Conservation (phyloP, 2,797 vertebrate genomes). For the Tenualosa thibaudeaui region DNA sequence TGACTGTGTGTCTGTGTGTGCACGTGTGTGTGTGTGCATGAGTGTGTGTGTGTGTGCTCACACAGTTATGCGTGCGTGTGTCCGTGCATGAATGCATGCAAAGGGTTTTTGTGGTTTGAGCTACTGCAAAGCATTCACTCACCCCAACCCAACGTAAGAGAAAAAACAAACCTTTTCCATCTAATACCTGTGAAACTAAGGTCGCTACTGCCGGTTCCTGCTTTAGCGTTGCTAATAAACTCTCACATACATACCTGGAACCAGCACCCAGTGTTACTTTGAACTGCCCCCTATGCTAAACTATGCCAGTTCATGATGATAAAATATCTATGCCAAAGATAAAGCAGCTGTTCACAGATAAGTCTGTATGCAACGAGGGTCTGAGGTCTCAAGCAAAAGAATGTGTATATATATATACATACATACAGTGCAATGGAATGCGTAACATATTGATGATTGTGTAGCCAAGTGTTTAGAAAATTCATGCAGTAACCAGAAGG, state of each 20-base stretch:
- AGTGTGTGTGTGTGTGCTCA: neutral
- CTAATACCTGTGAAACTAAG: neutral
- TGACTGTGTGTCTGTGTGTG: neutral
- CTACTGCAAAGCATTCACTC: neutral
- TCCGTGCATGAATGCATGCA: neutral
- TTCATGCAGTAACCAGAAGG: too few relatives aligned
- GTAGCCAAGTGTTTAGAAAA: too few relatives aligned
- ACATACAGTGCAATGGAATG: too few relatives aligned
- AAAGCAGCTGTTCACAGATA: neutral
- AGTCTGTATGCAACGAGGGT: neutral
- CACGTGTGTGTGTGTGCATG: neutral
- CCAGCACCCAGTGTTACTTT: neutral
- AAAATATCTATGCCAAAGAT: neutral
- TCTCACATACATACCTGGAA: neutral
- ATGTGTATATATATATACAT: neutral
- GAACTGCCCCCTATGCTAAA: neutral
- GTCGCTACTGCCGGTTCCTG: neutral
- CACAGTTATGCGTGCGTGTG: neutral
- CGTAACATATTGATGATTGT: too few relatives aligned
- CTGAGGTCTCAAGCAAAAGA: neutral
- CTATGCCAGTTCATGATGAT: neutral
- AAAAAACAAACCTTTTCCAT: neutral
- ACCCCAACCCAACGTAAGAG: neutral
- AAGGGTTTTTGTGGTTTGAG: neutral
- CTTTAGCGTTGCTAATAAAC: neutral